These are phyloP conservation scores for Tiliqua scincoides DNA, from an alignment of 2,113 vertebrate genomes.

Conservation along the genomic window DNA sequence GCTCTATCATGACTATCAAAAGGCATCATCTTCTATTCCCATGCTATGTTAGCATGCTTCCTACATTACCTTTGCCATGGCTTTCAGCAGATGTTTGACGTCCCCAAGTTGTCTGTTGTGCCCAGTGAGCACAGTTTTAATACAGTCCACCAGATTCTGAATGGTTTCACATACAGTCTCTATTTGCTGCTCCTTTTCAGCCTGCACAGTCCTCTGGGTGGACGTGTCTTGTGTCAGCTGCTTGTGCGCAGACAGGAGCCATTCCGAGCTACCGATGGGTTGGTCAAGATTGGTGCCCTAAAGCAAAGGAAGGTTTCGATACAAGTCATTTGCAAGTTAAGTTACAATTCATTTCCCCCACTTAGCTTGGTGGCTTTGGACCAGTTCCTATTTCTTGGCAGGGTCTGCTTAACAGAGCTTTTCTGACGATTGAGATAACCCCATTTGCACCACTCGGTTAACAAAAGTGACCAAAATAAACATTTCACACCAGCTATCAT, in stretches of 20 bases:
- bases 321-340: neutral
- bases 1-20: neutral
- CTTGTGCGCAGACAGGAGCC: constrained; percentile 91
- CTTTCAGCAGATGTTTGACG: constrained; percentile 94
- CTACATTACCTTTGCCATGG: constrained; percentile 97
- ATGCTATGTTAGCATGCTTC: neutral
- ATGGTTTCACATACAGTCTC: constrained; percentile 90
- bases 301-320: constrained; percentile 42
- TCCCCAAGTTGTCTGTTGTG: constrained; percentile 96
- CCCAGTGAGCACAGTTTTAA: constrained; percentile 92
- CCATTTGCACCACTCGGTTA: neutral
- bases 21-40: neutral
- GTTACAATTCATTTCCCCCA: neutral
- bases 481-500: too few relatives aligned
- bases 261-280: constrained; percentile 92
- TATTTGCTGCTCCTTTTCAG: constrained; percentile 92
- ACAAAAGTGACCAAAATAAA: too few relatives aligned
- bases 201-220: constrained; percentile 83
- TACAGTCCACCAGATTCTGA: constrained; percentile 93
- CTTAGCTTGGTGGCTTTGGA: neutral
- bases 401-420: neutral
- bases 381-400: neutral
- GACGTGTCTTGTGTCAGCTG: constrained; percentile 91
- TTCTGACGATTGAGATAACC: neutral
- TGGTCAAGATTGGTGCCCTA: constrained; percentile 88